A percentile compares a stretch with the other conserved stretches of the same genome.
These are phyloP conservation scores for Paedocypris sp. DNA, from an alignment of 2,113 vertebrate genomes.

Conservation along the genomic window DNA sequence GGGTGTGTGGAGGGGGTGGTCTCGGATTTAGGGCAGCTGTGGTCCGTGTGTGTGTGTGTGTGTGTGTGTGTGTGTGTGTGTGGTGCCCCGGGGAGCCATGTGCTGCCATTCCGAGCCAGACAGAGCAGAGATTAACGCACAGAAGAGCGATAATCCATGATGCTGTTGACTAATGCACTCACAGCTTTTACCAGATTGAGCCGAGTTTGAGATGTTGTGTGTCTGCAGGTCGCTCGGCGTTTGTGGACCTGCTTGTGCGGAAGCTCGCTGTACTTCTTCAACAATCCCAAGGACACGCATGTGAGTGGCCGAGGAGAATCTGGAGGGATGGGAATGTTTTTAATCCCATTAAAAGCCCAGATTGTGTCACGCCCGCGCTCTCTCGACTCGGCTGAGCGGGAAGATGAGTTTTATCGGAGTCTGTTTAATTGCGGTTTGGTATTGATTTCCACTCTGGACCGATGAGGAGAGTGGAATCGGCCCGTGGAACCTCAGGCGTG, in stretches of 20 bases:
- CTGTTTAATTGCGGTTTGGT: neutral
- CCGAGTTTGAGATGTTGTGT: neutral
- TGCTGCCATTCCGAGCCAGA: conserved; percentile 28
- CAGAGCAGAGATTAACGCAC: conserved; percentile 29
- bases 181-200: neutral
- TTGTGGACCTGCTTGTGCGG: conserved; percentile 76
- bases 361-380: too few species aligned
- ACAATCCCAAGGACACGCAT: conserved; percentile 58
- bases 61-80: neutral
- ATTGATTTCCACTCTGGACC: neutral
- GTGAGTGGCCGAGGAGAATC: too few species aligned
- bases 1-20: neutral
- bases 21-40: conserved; percentile 17
- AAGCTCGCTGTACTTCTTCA: conserved; percentile 69
- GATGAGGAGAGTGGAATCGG: neutral
- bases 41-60: neutral
- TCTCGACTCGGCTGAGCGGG: neutral
- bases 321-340: too few species aligned
- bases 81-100: conserved; percentile 17
- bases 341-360: too few species aligned
- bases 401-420: neutral
- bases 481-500: neutral
- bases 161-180: too few species aligned
- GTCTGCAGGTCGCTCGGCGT: conserved; percentile 61
- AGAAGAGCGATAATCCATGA: conserved; percentile 1